A percentile compares a stretch with the other conserved stretches of the same genome.
These are phyloP conservation scores for Axea sp. DNA, from an alignment of 2,888 invertebrate species.

Conservation along the genomic window DNA sequence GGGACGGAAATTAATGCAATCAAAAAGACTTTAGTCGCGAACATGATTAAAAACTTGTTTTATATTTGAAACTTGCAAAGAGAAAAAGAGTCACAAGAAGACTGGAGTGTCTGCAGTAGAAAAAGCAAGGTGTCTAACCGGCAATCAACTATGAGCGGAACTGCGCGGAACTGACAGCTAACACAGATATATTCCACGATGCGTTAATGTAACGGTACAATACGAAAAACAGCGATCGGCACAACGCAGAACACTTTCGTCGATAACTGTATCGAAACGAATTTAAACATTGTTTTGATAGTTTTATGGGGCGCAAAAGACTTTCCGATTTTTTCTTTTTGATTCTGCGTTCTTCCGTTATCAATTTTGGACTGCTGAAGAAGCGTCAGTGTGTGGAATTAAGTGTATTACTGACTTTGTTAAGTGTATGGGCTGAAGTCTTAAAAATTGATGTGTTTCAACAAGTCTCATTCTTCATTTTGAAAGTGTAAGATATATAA, in stretches of 20 bases:
- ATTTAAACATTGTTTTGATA: conserved; percentile 18
- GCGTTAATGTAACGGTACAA: conserved; percentile 63
- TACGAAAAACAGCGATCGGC: conserved; percentile 63
- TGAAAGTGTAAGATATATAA: too few relatives aligned
- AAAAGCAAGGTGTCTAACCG: conserved; percentile 55
- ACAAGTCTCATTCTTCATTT: too few relatives aligned
- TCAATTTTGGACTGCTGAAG: too few relatives aligned
- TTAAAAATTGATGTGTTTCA: too few relatives aligned
- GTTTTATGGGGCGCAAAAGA: neutral
- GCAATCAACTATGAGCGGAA: conserved; percentile 57
- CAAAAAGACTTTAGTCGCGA: conserved; percentile 10
- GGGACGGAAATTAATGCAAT: conserved; percentile 9
- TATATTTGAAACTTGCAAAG: neutral
- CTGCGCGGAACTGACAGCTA: conserved; percentile 56
- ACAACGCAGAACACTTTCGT: conserved; percentile 58
- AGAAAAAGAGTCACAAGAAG: conserved; percentile 10
- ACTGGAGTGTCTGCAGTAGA: conserved; percentile 8
- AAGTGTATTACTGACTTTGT: too few relatives aligned
- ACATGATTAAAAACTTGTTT: conserved; percentile 20
- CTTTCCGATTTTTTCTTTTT: neutral
- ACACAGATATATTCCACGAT: conserved; percentile 61
- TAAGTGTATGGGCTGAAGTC: too few relatives aligned
- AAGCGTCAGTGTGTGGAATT: too few relatives aligned
- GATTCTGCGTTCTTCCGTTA: neutral
- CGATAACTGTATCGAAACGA: conserved; percentile 57